These are phyloP conservation scores for Ptilodon capucinus DNA, from an alignment of 2,888 invertebrate genomes.

Conservation along the genomic window DNA sequence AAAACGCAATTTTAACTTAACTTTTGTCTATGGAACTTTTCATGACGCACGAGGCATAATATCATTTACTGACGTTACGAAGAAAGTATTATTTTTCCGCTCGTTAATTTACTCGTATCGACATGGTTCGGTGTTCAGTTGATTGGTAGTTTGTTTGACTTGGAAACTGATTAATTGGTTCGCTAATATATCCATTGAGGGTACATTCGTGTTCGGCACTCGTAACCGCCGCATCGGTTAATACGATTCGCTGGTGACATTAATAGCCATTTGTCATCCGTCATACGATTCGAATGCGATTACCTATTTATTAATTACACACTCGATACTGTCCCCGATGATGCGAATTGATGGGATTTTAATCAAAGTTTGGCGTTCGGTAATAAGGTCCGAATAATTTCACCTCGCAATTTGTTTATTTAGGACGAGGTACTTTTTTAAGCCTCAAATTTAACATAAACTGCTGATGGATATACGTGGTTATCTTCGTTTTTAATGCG, in stretches of 20 bases:
- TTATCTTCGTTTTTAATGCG: neutral
- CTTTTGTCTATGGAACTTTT: no score
- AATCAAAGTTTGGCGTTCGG: conserved; percentile 7
- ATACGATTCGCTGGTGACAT: conserved; percentile 58
- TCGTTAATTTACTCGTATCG: conserved; percentile 37
- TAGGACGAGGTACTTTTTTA: conserved; percentile 3
- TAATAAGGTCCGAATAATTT: neutral
- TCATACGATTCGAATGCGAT: conserved; percentile 64
- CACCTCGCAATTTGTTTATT: conserved; percentile 3
- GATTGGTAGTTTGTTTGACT: conserved; percentile 63
- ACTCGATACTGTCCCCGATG: conserved; percentile 23
- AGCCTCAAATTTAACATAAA: neutral
- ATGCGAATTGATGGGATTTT: conserved; percentile 11
- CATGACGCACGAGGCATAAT: no score
- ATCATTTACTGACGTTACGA: no score
- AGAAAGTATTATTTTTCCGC: conserved; percentile 25
- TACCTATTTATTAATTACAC: conserved; percentile 45
- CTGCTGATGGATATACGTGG: neutral
- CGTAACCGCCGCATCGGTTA: conserved; percentile 46
- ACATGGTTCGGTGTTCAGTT: conserved; percentile 47
- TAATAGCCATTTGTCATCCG: conserved; percentile 74
- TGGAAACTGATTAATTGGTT: conserved; percentile 58
- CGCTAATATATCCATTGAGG: conserved; percentile 62
- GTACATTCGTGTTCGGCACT: conserved; percentile 42
- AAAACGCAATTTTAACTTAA: no score